Percentiles rank a stretch among this genome's conserved stretches.
These are phyloP conservation scores for Sclerurus mexicanus DNA, from an alignment of 2,113 vertebrate genomes.

Conservation along the genomic window DNA sequence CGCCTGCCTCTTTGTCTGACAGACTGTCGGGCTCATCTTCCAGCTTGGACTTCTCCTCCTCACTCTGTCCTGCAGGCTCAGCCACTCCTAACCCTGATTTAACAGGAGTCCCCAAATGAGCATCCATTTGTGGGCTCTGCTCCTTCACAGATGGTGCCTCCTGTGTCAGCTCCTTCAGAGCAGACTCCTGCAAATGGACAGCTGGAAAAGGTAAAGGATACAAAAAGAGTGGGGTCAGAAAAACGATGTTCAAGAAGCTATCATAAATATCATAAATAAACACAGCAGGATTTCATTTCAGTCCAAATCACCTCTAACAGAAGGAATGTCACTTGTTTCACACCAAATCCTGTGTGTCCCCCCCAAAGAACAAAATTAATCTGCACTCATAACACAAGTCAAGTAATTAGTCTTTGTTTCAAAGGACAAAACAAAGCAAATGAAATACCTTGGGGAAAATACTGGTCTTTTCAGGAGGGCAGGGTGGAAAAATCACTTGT, in stretches of 20 bases:
- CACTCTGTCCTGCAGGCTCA: not conserved
- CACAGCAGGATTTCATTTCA: not conserved
- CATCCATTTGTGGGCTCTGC: not conserved
- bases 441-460: not conserved
- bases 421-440: not conserved
- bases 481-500: not conserved
- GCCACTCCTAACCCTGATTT: not conserved
- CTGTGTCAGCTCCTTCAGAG: conserved; percentile 60
- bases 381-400: not conserved
- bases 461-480: not conserved
- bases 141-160: not conserved
- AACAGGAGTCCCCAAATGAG: not conserved
- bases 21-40: not conserved
- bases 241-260: not conserved
- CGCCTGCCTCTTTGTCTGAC: not conserved
- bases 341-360: not conserved
- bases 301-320: not conserved
- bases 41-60: not conserved
- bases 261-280: not conserved
- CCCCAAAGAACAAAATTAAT: not conserved
- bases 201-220: conserved; percentile 67
- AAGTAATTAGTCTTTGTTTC: not conserved
- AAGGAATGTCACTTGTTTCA: not conserved
- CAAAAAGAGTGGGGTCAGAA: not conserved
- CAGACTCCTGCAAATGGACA: conserved; percentile 79